phyloP scores from a whole-genome alignment of 2,113 vertebrate species.

The Cepphus grylle region DNA sequence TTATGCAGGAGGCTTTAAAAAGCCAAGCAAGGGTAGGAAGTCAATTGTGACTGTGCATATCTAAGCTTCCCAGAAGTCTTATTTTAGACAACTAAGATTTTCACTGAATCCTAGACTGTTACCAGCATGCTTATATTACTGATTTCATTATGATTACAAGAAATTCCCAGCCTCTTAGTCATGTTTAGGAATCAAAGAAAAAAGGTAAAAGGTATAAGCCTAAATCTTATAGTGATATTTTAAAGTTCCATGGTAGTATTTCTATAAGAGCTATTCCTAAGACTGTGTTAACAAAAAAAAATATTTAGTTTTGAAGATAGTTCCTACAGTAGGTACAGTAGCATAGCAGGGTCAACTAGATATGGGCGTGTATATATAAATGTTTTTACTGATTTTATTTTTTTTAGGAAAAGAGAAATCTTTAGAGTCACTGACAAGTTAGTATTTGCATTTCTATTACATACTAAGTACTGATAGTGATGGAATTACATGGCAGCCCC shows the following conservation, averaged over 20 bases:
- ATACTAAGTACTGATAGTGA: not conserved
- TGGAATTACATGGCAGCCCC: not conserved
- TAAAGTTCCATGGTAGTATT: not conserved
- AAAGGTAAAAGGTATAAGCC: not conserved
- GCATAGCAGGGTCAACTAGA: not conserved
- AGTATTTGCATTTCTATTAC: not conserved
- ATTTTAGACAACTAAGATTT: not conserved
- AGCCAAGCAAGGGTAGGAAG: not conserved
- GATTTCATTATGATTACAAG: not conserved
- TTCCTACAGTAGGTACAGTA: not conserved
- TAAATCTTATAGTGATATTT: not conserved
- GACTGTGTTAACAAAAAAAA: not conserved
- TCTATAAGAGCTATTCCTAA: not conserved
- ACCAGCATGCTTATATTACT: not conserved
- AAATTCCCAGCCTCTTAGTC: not conserved
- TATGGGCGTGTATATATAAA: fast-evolving
- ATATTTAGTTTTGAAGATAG: not conserved
- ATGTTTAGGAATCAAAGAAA: not conserved
- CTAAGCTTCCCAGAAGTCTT: not conserved
- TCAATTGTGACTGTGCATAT: not conserved
- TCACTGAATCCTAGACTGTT: not conserved
- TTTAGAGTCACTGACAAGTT: not conserved
- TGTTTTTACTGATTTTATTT: not conserved
- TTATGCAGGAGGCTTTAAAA: not conserved
- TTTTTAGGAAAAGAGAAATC: not conserved